These are phyloP conservation scores for Akabosia matsudoensis DNA, from an alignment of 1,140 invertebrate species.

Conservation along the genomic window DNA sequence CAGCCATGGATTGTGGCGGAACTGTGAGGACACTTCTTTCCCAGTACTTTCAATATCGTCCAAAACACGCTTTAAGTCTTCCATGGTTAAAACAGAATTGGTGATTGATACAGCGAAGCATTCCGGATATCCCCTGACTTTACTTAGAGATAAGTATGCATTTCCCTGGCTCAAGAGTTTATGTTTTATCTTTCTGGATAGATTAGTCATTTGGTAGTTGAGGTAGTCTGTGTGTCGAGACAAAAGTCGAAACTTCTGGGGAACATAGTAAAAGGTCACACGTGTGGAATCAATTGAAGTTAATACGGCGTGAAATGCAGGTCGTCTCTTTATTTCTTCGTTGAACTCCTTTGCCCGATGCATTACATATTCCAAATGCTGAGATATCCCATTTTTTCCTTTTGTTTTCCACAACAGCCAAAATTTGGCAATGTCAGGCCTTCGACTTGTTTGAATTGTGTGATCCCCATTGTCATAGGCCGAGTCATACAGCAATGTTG, in stretches of 20 bases:
- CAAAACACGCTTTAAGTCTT: slow-evolving; percentile 80
- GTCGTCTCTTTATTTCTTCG: slow-evolving; percentile 25
- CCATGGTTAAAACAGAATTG: slow-evolving; percentile 73
- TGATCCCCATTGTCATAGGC: slow-evolving; percentile 26
- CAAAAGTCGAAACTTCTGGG: background rate
- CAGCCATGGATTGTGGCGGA: background rate
- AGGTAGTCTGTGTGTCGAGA: background rate
- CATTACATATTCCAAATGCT: slow-evolving; percentile 28
- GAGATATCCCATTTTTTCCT: slow-evolving; percentile 25
- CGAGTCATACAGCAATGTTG: slow-evolving; percentile 2
- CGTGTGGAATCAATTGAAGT: slow-evolving; percentile 25
- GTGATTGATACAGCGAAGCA: slow-evolving; percentile 92
- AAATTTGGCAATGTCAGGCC: slow-evolving; percentile 32
- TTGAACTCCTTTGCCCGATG: background rate
- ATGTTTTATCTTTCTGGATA: slow-evolving; percentile 87
- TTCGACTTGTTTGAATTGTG: slow-evolving; percentile 28
- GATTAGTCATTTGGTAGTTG: slow-evolving; percentile 49
- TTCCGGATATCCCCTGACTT: slow-evolving; percentile 71
- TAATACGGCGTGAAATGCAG: slow-evolving; percentile 5
- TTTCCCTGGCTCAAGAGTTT: slow-evolving; percentile 88
- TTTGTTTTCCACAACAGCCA: slow-evolving; percentile 39
- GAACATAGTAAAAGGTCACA: slow-evolving; percentile 28
- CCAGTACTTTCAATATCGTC: slow-evolving; percentile 80
- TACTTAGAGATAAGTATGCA: slow-evolving; percentile 94
- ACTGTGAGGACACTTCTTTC: slow-evolving; percentile 57